Evolutionary conservation across 2,888 invertebrate genomes (phyloP).

Genomic region (Hemistola chrysoprasaria): DNA sequence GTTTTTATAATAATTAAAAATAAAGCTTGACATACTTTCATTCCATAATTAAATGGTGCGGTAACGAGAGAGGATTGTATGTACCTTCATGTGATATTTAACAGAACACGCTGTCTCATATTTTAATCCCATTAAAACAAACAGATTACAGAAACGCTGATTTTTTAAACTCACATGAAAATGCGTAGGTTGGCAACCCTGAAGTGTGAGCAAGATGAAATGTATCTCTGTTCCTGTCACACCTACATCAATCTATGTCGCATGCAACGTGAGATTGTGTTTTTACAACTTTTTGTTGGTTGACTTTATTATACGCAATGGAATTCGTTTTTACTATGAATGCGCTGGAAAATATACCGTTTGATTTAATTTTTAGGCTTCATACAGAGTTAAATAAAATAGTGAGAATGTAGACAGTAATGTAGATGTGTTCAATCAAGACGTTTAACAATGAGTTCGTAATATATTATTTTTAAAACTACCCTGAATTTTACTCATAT

Average conservation of each 20-base stretch:
- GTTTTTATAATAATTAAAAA: slow-evolving; percentile 11
- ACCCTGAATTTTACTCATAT: too few relatives aligned
- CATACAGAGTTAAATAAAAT: too few relatives aligned
- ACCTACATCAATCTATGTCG: slow-evolving; percentile 52
- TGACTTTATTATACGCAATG: slow-evolving; percentile 32
- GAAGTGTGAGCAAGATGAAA: slow-evolving; percentile 22
- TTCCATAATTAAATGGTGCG: slow-evolving; percentile 16
- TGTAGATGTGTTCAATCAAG: too few relatives aligned
- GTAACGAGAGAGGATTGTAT: slow-evolving; percentile 11
- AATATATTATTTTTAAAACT: too few relatives aligned
- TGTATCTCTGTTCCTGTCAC: slow-evolving; percentile 20
- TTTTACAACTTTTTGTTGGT: slow-evolving; percentile 30
- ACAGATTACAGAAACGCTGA: slow-evolving; percentile 27
- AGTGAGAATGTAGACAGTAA: too few relatives aligned
- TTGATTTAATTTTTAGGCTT: slow-evolving; percentile 3
- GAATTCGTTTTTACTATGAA: slow-evolving; percentile 29
- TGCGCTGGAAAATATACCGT: slow-evolving; percentile 12
- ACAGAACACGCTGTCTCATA: slow-evolving; percentile 28
- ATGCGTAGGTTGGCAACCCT: slow-evolving; percentile 22
- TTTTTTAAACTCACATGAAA: slow-evolving; percentile 32
- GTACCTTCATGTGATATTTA: slow-evolving; percentile 10
- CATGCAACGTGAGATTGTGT: slow-evolving; percentile 37
- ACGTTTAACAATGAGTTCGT: too few relatives aligned
- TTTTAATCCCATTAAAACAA: slow-evolving; percentile 36
- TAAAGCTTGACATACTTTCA: slow-evolving; percentile 14